phyloP scores from a whole-genome alignment of 2,888 invertebrate genomes.

The Cheilosia vulpina region DNA sequence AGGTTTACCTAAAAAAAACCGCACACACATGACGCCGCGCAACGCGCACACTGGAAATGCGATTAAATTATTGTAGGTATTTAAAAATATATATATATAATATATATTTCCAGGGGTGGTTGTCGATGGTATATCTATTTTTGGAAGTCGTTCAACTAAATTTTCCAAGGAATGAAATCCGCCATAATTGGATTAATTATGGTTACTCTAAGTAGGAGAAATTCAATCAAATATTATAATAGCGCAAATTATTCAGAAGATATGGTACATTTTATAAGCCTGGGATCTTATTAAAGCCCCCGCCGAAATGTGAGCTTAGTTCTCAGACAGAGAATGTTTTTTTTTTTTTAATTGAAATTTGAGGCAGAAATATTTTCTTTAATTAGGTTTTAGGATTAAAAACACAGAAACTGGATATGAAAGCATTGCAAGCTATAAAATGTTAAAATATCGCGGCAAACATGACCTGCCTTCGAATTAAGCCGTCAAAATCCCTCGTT shows the following conservation, averaged over 20 bases:
- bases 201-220: constrained; percentile 20
- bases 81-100: not conserved
- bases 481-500: not conserved
- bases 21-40: not conserved
- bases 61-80: not conserved
- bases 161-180: constrained; percentile 2
- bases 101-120: no score
- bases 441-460: no score
- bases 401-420: no score
- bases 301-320: no score
- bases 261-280: not conserved
- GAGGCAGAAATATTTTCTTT: no score
- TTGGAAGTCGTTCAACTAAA: constrained; percentile 8
- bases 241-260: constrained; percentile 29
- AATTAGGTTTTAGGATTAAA: no score
- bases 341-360: no score
- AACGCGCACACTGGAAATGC: not conserved
- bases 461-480: no score
- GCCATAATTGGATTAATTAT: constrained; percentile 53
- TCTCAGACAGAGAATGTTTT: no score
- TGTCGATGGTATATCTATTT: constrained; percentile 1
- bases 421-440: no score
- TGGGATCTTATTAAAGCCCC: no score
- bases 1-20: not conserved
- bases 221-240: constrained; percentile 48